Base-by-base conservation (phyloP, 1,140 invertebrate species). In the Elymnias hypermnestra region DNA sequence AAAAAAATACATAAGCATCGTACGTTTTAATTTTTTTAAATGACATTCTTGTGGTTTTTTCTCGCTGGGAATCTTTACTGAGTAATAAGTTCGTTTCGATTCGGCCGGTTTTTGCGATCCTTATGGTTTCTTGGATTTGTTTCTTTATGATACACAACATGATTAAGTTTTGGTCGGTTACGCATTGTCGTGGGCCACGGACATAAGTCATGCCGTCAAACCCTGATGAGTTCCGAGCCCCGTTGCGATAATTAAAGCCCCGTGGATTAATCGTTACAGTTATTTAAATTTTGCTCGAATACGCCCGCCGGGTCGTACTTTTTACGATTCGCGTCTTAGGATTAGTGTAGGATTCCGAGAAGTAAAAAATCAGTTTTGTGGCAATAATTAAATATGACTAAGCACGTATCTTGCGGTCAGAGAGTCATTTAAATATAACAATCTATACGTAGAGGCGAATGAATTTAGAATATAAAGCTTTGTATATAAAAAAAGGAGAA, bases 41-140 rank as follows among this genome's bases (percentile, higher is more conserved):
- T 82, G 82, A 78, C 70, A 85, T 85, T 82, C 78, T 65, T 85
- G 82, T 68, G 78, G 82, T 78, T 83, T 83, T 83, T 82, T 78
- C 75, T 67, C 60, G 62, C 63, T 63, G 64, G 62, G 75, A 77
- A 76, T 72, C 65, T 72, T 73, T 59, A 62, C 53, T 57, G 66
- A 60, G 72, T 75, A 79, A 77, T 79, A 79, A 67, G 72, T 77
- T 78, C 53, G 58, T 66, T 69, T 57, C 53, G 67, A 56, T 52
- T 36, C 54, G 58, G 57, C 56, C 53, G 60, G 67, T 81, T 83
- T 81, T 83, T 83, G 78, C 72, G 74, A 62, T 62, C 63, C 40
- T 58, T 77, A 73, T 67, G 71, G 65, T 63, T 65, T 63, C 47
- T 63, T 45, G 61, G 59, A 54, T 72, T 70, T 61, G 56, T 70